A percentile compares a stretch with the other conserved stretches of the same genome.
phyloP scores from a whole-genome alignment of 2,888 invertebrate species.

The Galerucella pusilla region DNA sequence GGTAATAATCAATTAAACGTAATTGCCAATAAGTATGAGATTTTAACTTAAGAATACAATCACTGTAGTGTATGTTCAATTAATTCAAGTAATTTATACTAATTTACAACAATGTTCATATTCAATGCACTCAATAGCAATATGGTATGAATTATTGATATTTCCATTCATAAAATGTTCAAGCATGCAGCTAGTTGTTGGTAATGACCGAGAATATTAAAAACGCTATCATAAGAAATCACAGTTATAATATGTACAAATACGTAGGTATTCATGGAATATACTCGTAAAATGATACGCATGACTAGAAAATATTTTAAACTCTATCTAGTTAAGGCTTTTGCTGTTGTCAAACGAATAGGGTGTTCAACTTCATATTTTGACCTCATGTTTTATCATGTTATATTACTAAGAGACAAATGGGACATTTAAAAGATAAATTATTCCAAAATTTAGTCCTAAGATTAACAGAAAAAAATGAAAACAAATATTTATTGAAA shows the following conservation, averaged over 20 bases:
- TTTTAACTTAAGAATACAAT: not conserved
- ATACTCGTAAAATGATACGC: not conserved
- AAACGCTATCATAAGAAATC: not conserved
- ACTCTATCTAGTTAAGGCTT: not conserved
- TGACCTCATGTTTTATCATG: too few relatives aligned
- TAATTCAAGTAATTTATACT: constrained; percentile 6
- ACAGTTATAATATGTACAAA: not conserved
- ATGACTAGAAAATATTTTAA: too few relatives aligned
- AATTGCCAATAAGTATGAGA: not conserved
- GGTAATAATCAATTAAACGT: not conserved
- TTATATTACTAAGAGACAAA: too few relatives aligned
- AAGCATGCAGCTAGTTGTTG: constrained; percentile 3
- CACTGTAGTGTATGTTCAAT: not conserved
- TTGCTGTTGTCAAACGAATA: too few relatives aligned
- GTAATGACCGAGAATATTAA: constrained; percentile 9
- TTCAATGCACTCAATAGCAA: constrained; percentile 2
- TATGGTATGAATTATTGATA: constrained; percentile 19
- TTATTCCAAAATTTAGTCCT: too few relatives aligned
- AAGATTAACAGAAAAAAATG: too few relatives aligned
- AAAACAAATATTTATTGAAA: too few relatives aligned
- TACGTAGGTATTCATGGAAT: not conserved
- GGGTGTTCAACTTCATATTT: too few relatives aligned
- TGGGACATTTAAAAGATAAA: too few relatives aligned
- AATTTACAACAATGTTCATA: constrained; percentile 17
- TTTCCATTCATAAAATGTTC: constrained; percentile 8